Evolutionary conservation across 2,797 vertebrate species (phyloP).

Genomic region (Eulemur coronatus): DNA sequence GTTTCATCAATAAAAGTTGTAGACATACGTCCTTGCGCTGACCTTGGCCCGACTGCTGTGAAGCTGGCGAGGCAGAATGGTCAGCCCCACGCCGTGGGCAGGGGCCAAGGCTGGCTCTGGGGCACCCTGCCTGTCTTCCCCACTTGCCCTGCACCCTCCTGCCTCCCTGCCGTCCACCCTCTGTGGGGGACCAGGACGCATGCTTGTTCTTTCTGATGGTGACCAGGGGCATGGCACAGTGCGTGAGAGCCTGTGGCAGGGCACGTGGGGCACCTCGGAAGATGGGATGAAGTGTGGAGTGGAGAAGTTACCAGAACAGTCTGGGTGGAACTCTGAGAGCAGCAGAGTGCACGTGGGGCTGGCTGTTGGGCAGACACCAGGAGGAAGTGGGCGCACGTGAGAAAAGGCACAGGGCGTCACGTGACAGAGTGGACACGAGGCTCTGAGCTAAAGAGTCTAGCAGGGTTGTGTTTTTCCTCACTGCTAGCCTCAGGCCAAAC

Average conservation of each 20-base stretch:
- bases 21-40: not conserved
- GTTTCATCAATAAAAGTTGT: not conserved
- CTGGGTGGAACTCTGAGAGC: not conserved
- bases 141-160: not conserved
- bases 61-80: not conserved
- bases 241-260: not conserved
- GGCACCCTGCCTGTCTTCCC: not conserved
- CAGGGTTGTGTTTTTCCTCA: not conserved
- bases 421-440: not conserved
- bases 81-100: constrained; percentile 52
- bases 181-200: not conserved
- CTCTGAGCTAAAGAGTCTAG: not conserved
- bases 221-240: rapidly evolving
- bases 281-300: not conserved
- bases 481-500: not conserved
- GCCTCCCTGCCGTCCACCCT: not conserved
- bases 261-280: not conserved
- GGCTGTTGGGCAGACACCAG: not conserved
- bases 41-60: not conserved
- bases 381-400: not conserved
- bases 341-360: not conserved
- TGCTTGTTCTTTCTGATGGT: not conserved
- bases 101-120: constrained; percentile 27
- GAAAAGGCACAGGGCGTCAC: not conserved
- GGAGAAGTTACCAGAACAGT: not conserved